These are phyloP conservation scores for Asbolus verrucosus DNA, from an alignment of 1,140 invertebrate species.

Conservation along the genomic window DNA sequence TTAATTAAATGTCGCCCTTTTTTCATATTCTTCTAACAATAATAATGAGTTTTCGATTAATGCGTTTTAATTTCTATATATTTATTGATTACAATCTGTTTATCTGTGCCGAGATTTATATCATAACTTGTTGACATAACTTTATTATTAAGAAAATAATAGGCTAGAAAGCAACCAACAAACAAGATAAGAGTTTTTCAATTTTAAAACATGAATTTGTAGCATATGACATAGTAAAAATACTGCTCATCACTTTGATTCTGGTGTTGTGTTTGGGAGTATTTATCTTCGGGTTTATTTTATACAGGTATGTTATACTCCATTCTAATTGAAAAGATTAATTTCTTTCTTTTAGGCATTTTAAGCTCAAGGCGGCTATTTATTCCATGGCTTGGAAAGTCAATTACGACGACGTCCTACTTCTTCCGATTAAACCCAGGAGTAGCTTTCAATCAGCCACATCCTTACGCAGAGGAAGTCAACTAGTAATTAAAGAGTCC, in stretches of 20 bases:
- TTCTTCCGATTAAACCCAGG: conserved; percentile 63
- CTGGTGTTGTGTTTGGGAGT: conserved; percentile 50
- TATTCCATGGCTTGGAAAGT: conserved; percentile 97
- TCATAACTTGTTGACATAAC: conserved; percentile 23
- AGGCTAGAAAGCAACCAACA: conserved; percentile 19
- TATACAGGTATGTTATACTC: conserved; percentile 52
- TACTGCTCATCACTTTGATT: conserved; percentile 52
- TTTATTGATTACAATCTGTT: conserved; percentile 30
- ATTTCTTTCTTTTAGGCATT: conserved; percentile 75
- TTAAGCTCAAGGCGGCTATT: conserved; percentile 92
- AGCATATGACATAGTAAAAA: conserved; percentile 53
- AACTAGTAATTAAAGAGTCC: conserved; percentile 37
- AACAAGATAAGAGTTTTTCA: neutral
- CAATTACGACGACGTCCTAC: conserved; percentile 81
- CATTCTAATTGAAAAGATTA: neutral
- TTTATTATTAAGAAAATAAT: conserved; percentile 30
- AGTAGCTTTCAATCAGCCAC: conserved; percentile 56
- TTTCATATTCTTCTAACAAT: too few relatives aligned
- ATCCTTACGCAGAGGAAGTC: conserved; percentile 21
- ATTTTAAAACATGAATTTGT: conserved; percentile 44
- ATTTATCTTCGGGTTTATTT: conserved; percentile 48
- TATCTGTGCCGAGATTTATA: conserved; percentile 24
- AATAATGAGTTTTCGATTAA: neutral
- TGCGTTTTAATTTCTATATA: conserved; percentile 1
- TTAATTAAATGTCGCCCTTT: too few relatives aligned